Percentiles rank a stretch among this genome's conserved stretches.
phyloP scores from a whole-genome alignment of 2,888 invertebrate species.

The Tenthredo amoena region DNA sequence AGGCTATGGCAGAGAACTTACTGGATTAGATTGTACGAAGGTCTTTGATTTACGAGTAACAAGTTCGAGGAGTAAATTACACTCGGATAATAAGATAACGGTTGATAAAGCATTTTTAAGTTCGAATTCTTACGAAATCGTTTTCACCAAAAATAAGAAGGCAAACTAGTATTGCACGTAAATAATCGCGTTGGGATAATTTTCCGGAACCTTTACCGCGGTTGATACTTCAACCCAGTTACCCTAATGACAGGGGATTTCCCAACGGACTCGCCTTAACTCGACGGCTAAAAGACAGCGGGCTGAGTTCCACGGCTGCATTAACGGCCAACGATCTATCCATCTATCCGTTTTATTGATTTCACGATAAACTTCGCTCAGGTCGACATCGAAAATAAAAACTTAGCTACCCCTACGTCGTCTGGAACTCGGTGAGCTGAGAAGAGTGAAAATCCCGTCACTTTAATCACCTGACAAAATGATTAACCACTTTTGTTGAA shows the following conservation, averaged over 20 bases:
- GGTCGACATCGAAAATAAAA: not conserved
- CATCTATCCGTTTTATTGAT: slow-evolving; percentile 39
- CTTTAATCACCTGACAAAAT: slow-evolving; percentile 2
- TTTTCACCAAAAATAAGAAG: not conserved
- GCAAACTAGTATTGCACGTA: not conserved
- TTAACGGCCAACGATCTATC: slow-evolving; percentile 16
- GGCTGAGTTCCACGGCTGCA: slow-evolving; percentile 10
- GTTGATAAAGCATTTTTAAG: not conserved
- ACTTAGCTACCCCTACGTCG: no score
- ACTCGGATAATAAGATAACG: not conserved
- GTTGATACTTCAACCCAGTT: slow-evolving; percentile 35
- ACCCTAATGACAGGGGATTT: slow-evolving; percentile 43
- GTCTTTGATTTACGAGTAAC: not conserved
- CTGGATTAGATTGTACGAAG: not conserved
- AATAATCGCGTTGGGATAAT: not conserved
- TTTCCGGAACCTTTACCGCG: slow-evolving; percentile 1
- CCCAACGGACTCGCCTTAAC: slow-evolving; percentile 11
- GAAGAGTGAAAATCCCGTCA: not conserved
- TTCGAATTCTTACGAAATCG: not conserved
- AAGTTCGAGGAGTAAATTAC: not conserved
- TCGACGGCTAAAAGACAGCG: slow-evolving; percentile 37
- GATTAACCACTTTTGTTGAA: not conserved
- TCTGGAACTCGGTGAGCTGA: not conserved
- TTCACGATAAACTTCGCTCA: not conserved
- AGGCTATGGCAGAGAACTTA: not conserved